Evolutionary conservation across 2,113 vertebrate genomes (phyloP), one percentile per base, ranked within the genome.

Genomic region (Ammodytes marinus): DNA sequence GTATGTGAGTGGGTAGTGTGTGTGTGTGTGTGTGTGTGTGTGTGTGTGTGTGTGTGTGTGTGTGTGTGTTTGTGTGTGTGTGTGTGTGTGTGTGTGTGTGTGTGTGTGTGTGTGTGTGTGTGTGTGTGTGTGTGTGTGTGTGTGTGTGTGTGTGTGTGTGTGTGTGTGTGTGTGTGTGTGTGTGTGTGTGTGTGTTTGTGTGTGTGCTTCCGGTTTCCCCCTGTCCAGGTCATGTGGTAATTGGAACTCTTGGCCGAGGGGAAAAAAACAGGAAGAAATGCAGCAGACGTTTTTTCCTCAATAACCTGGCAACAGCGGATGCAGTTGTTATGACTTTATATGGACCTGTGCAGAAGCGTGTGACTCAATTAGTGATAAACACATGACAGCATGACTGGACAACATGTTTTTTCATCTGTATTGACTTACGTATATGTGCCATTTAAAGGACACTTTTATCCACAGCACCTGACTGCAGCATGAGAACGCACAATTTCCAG

Each of bases 221-320:
- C 14, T 37, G 11, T 65, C 45, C 63, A 55, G 58, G 67, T 85
- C 73, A 80, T 70, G 59, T 69, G 73, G 74, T 64, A 64, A 40
- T 19, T 67, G 35, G 55, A 64, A 43, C 50, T 77, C 69, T 75
- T 61, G 49, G 63, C 47, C 50, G 13, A 2, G 8, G 61, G 60
- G 40, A 50, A 77, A 75, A 83, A 82, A 88, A 85, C 84, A 86
- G 79, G 81, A 90, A 86, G 84, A 53, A 45, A 47, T 60, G 12
- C 12, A 8, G 52, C 27, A 52, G 45, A 82, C 49, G 12, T 64
- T 67, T 88, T 88, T 86, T 69, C 86, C 79, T 86, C 54, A 69
- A 79, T 84, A 71, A 71, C 8, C 46, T 76, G 63, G 71, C 67
- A 83, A 58, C 72, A 79, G 42, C 69, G 63, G 67, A 90, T 72